Percentiles rank a stretch among this genome's conserved stretches.
Evolutionary conservation across 1,140 invertebrate species (phyloP).

Genomic region (Arctopsyche grandis): DNA sequence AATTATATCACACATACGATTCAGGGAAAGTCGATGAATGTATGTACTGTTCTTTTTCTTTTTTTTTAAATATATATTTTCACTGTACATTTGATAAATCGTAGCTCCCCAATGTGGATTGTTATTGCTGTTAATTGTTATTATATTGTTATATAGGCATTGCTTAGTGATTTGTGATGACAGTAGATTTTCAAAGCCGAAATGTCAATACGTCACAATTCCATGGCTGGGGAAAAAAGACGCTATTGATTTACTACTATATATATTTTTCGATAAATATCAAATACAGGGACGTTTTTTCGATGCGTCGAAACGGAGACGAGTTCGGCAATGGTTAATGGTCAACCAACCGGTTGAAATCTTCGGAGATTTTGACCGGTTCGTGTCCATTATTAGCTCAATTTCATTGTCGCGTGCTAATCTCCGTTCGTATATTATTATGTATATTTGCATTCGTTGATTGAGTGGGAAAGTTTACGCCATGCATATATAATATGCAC

Average conservation of each 20-base stretch:
- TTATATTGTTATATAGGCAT: constrained; percentile 53
- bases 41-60: background rate
- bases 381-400: too few species aligned
- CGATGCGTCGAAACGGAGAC: too few species aligned
- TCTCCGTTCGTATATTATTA: too few species aligned
- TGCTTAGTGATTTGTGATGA: constrained; percentile 41
- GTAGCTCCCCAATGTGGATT: constrained; percentile 49
- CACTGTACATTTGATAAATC: constrained; percentile 40
- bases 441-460: too few species aligned
- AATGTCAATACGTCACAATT: constrained; percentile 37
- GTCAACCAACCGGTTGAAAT: too few species aligned
- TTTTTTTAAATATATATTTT: constrained; percentile 24
- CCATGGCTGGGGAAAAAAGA: constrained; percentile 50
- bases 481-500: background rate
- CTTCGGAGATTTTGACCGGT: too few species aligned
- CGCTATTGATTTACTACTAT: background rate
- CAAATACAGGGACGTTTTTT: too few species aligned
- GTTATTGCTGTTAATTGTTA: constrained; percentile 54
- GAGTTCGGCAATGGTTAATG: too few species aligned
- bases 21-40: constrained; percentile 7
- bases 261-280: constrained; percentile 4
- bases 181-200: constrained; percentile 31
- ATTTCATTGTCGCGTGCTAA: too few species aligned
- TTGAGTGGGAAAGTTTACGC: too few species aligned
- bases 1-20: background rate